Percentiles rank a stretch among this genome's conserved stretches.
Conservation (phyloP, 2,113 vertebrate genomes). For the Mormyrus lacerda region DNA sequence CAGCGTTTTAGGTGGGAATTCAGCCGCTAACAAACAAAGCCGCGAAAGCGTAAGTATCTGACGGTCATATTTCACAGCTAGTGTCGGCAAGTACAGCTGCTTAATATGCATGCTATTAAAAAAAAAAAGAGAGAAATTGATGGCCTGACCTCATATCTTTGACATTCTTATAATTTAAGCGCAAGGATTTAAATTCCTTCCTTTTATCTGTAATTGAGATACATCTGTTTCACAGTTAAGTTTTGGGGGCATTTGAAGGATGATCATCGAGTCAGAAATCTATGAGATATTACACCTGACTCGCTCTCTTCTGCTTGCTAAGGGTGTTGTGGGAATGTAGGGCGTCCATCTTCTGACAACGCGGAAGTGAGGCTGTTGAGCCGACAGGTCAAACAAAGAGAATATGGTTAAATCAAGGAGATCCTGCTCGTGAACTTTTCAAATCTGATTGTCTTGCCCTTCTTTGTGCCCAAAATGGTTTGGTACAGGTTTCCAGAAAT, state of each 20-base stretch:
- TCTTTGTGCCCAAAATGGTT: not conserved
- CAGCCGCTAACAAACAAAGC: slow-evolving; percentile 15
- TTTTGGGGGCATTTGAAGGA: not conserved
- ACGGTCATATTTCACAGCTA: slow-evolving; percentile 16
- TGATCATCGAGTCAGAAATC: not conserved
- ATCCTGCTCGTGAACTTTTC: not conserved
- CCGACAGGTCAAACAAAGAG: not conserved
- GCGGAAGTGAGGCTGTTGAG: not conserved
- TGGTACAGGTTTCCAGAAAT: not conserved
- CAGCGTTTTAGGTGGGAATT: slow-evolving; percentile 36
- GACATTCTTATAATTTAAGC: slow-evolving; percentile 53
- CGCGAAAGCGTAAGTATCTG: not conserved
- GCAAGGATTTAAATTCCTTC: slow-evolving; percentile 37
- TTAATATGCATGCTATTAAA: slow-evolving; percentile 48
- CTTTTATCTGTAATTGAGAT: slow-evolving; percentile 40
- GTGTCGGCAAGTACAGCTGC: slow-evolving; percentile 39
- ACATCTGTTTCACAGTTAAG: not conserved
- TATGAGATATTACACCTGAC: not conserved
- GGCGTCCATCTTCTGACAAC: not conserved
- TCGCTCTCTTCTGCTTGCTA: not conserved
- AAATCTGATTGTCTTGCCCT: not conserved
- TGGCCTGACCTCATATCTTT: slow-evolving; percentile 14
- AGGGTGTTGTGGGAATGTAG: not conserved
- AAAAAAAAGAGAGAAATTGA: slow-evolving; percentile 55
- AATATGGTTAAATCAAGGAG: not conserved